A percentile compares a stretch with the other conserved stretches of the same genome.
Evolutionary conservation across 2,888 invertebrate species (phyloP).

Genomic region (Phlogophora meticulosa): DNA sequence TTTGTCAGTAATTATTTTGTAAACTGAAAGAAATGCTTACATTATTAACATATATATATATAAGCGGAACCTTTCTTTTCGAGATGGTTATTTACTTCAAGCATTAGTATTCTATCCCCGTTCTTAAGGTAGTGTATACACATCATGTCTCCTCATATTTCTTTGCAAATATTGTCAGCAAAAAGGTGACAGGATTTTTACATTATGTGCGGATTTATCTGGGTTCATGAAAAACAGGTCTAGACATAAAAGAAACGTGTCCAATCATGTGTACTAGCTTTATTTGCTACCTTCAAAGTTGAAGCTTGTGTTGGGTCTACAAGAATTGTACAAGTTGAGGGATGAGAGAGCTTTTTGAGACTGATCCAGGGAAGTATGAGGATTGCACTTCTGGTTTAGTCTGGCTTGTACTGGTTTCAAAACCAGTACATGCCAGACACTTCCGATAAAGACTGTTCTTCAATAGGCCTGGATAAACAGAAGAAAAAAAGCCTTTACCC

Average conservation of each 20-base stretch:
- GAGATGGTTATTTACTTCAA: constrained; percentile 26
- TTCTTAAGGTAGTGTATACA: constrained; percentile 16
- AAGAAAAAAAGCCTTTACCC: too few species aligned
- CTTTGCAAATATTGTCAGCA: constrained; percentile 35
- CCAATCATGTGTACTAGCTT: constrained; percentile 24
- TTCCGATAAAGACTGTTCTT: too few species aligned
- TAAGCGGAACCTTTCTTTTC: constrained; percentile 2
- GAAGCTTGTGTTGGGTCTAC: background rate
- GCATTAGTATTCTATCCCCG: constrained; percentile 44
- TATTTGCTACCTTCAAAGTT: constrained; percentile 3
- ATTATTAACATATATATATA: background rate
- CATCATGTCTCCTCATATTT: constrained; percentile 24
- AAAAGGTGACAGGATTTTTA: constrained; percentile 34
- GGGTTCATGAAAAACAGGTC: constrained; percentile 41
- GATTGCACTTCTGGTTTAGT: too few species aligned
- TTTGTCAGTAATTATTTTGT: background rate
- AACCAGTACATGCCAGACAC: too few species aligned
- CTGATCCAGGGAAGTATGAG: too few species aligned
- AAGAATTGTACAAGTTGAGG: background rate
- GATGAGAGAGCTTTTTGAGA: too few species aligned
- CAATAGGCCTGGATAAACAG: too few species aligned
- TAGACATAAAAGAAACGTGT: constrained; percentile 31
- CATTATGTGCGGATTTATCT: constrained; percentile 32
- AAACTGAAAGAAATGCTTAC: background rate
- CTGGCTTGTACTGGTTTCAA: too few species aligned